A percentile compares a stretch with the other conserved stretches of the same genome.
Conservation (phyloP, 2,797 vertebrate genomes). For the Bradypodion pumilum region DNA sequence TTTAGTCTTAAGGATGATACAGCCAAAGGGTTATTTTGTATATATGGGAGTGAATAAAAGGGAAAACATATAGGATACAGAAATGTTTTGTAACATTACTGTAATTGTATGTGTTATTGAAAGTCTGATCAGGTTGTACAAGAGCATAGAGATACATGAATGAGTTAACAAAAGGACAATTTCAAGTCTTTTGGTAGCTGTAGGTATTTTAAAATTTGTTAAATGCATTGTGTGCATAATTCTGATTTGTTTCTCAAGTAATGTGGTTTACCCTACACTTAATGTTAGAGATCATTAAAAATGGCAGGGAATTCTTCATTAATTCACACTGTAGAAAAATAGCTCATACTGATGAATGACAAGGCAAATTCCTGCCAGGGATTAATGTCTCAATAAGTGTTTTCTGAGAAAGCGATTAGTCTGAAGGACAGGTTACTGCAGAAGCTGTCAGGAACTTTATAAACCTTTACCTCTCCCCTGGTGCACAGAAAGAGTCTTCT, state of each 20-base stretch:
- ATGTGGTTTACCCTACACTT: neutral
- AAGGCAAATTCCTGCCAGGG: conserved; percentile 22
- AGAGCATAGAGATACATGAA: neutral
- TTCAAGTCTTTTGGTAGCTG: neutral
- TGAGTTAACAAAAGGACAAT: too few species aligned
- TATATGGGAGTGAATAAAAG: too few species aligned
- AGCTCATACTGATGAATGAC: conserved; percentile 30
- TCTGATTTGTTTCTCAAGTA: conserved; percentile 19
- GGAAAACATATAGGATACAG: too few species aligned
- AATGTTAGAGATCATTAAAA: conserved; percentile 3
- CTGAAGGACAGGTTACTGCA: conserved; percentile 13
- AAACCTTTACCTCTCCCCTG: too few species aligned
- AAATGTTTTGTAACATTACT: neutral
- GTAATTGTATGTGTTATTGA: neutral
- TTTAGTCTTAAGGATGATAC: too few species aligned
- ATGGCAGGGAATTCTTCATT: conserved; percentile 10
- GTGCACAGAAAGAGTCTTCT: too few species aligned
- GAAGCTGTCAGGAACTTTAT: too few species aligned
- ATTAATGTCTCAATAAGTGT: conserved; percentile 15
- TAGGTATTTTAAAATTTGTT: neutral
- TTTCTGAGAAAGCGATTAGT: neutral
- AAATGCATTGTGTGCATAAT: neutral
- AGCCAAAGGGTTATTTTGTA: too few species aligned
- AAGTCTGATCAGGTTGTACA: neutral
- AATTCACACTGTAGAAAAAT: conserved; percentile 26